phyloP scores from a whole-genome alignment of 2,113 vertebrate genomes.

The Corythoichthys intestinalis region DNA sequence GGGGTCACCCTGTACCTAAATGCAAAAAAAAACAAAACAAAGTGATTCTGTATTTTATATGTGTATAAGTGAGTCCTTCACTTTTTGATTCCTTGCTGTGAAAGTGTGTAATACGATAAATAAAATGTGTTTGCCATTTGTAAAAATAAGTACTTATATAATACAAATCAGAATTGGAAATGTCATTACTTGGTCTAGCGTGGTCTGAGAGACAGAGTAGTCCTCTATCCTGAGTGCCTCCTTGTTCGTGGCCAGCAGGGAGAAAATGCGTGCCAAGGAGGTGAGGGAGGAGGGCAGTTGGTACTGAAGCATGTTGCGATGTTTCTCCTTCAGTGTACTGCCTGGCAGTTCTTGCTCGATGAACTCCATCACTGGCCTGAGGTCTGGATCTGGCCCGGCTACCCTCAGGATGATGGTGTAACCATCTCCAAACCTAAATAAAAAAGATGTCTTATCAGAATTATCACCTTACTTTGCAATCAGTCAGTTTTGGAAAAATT shows the following conservation, averaged over 20 bases:
- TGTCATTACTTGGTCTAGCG: slow-evolving; percentile 92
- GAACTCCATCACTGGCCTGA: slow-evolving; percentile 88
- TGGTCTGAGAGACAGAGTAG: slow-evolving; percentile 98
- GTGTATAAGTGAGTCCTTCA: too few relatives aligned
- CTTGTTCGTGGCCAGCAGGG: slow-evolving; percentile 90
- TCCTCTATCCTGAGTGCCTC: slow-evolving; percentile 93
- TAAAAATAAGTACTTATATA: neutral
- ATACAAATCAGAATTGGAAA: neutral
- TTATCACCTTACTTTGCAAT: too few relatives aligned
- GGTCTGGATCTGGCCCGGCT: slow-evolving; percentile 83
- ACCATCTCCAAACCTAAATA: slow-evolving; percentile 89
- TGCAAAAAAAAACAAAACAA: too few relatives aligned
- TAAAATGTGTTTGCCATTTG: too few relatives aligned
- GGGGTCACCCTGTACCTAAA: too few relatives aligned
- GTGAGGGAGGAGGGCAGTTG: slow-evolving; percentile 89
- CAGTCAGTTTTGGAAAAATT: too few relatives aligned
- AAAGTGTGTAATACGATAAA: neutral
- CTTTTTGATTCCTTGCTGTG: neutral
- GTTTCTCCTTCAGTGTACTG: slow-evolving; percentile 93
- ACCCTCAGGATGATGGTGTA: slow-evolving; percentile 95
- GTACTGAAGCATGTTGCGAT: slow-evolving; percentile 96
- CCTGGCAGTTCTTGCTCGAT: slow-evolving; percentile 87
- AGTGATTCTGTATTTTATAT: too few relatives aligned
- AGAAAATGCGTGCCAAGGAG: slow-evolving; percentile 93
- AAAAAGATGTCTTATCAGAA: neutral